Evolutionary conservation across 2,888 invertebrate genomes (phyloP), one percentile per base, ranked within the genome.

Genomic region (Mongoloraphidia duomilia): DNA sequence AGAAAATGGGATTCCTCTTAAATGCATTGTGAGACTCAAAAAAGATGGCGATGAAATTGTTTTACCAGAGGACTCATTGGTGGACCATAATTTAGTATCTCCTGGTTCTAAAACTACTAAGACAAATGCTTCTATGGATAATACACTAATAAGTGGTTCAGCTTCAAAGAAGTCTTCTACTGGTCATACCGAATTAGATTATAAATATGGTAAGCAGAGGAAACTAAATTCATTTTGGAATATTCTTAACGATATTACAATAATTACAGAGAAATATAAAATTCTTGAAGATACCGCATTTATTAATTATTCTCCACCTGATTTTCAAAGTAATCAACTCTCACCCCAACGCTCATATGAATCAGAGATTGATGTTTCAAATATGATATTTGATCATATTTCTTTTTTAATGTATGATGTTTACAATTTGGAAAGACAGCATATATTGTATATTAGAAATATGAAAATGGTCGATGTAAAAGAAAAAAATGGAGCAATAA

Each of bases 371-470:
- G 36, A 43, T 12, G n/a, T 26, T 26, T 26, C 26, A 45, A 14
- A 12, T 45, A 2, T 35, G 9, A 48, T 65, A 13, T 65, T 64
- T 53, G 58, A 64, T 35, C 53, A 55, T 35, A 50, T 63, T 14
- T 61, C 60, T 9, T 56, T 51, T 34, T 54, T 59, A 8, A 54
- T 61, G 10, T 63, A 61, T 46, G 62, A 64, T 54, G 50, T 64
- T 12, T 54, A 60, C 40, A 63, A 66, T 26, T 55, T 62, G n/a
- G 50, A 52, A 13, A 50, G 57, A 40, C 58, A 60, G 12, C 59
- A 64, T 44, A 51, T 45, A 3, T 52, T 52, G 13, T 66, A 66
- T 48, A 55, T 64, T 43, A 50, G 52, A 6, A 58, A 55, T 35
- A 63, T 63, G 59, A 53, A 55, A 10, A 9, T 49, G 10, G 11